Base-by-base conservation (phyloP, 2,888 invertebrate genomes). In the Pristionchus arcanus region DNA sequence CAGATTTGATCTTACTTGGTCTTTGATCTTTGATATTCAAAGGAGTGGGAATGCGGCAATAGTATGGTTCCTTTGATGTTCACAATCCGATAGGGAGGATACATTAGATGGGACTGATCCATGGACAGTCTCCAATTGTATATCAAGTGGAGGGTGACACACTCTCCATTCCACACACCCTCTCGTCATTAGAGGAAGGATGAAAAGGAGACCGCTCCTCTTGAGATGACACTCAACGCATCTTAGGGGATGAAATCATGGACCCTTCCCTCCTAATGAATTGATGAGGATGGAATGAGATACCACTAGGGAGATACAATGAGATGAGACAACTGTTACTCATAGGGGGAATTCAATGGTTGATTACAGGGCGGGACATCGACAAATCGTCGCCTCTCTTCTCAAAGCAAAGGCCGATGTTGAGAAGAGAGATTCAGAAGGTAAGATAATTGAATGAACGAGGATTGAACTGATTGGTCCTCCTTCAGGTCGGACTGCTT, bases 351-450 rank as follows among this genome's bases (percentile, higher is more conserved):
- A 77, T 37, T 15, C 34, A 71, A 25, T 21, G 25, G 42, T 77
- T 5, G 4, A 37, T 63, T 90, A 37, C 59, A 91, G 91, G 91
- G 90, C 92, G 1, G 93, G 93, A 28, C 92, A 93, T 89, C 77
- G 91, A 3, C 89, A 88, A 16, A 90, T 92, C 16, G 92, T 92
- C n/a, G 90, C 91, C 21, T 86, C 91, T 49, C 89, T 93, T 9
- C 89, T 93, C 19, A 90, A 91, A 66, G 92, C 91, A 19, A 91
- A 91, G 19, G 92, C 92, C 0, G 81, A 90, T 42, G 92, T 93
- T 16, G 92, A 92, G 89, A 90, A 91, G 59, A 87, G 92, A 31
- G 92, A 93, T 90, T 90, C 92, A 2, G 92, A 92, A 89, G 91
- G 91, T 83, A 16, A 2, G 21, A 77, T 7, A 5, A 4, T 4